Base-by-base conservation (phyloP, 2,888 invertebrate genomes). In the Polia nebulosa region DNA sequence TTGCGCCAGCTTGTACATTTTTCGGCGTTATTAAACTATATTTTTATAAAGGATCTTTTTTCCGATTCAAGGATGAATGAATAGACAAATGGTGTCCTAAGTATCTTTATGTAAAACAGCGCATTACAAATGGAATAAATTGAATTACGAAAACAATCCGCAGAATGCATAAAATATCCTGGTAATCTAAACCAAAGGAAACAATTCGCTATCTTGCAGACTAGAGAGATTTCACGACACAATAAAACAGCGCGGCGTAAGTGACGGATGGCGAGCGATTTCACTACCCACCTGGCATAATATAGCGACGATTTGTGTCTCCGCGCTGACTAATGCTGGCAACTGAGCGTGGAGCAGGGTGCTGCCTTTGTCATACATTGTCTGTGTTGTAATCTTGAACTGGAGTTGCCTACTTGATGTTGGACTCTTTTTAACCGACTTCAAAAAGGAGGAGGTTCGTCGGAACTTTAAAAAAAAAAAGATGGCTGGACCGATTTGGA, bases 241-340 rank as follows among this genome's bases (percentile, higher is more conserved):
- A 61, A 65, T 55, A 70, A 70, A 70, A 70, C 49, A 52, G 41
- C 70, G 52, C 55, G 47, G 72, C 63, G 47, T 66, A 69, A 80
- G 78, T 72, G 74, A 80, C 20, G 64, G 57, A 74, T 70, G 41
- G 56, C 39, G 32, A 34, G 77, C 70, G 80, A 70, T 77, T 49
- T 60, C 68, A 52, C 60, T 47, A 58, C 68, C 62, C 64, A 59
- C 67, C 27, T 65, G 76, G 65, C 63, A 76, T 60, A 66, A 72
- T 64, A 57, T 34, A 62, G 72, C 36, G 25, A 53, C 67, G 44
- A 78, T 79, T 76, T 78, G 65, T 76, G 44, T 41, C 59, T 64
- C 29, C 52, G 47, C 32, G 36, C 57, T 49, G 72, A 58, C 57
- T 66, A 45, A 62, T 66, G 49, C 25, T 13, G 27, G 29, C 34